phyloP scores from a whole-genome alignment of 1,140 invertebrate genomes.

The Cryptotermes secundus region DNA sequence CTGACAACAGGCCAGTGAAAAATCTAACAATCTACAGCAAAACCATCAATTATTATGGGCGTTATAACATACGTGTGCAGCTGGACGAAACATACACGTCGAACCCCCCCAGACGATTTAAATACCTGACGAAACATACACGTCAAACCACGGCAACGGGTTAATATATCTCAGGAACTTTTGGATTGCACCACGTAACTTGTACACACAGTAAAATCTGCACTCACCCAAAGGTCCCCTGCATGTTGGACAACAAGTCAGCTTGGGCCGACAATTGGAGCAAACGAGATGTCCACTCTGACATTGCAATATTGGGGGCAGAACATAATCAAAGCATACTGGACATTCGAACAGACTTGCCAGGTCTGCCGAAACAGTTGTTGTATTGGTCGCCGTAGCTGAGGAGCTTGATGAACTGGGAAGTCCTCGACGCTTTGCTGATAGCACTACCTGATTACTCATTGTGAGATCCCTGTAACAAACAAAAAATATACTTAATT shows the following conservation, averaged over 20 bases:
- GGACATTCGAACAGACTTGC: conserved; percentile 98
- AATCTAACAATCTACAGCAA: no score
- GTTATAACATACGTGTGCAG: no score
- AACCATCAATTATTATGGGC: no score
- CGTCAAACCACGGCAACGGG: no score
- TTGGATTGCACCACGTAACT: no score
- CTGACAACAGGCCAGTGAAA: no score
- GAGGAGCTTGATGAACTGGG: conserved; percentile 49
- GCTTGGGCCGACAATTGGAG: conserved; percentile 92
- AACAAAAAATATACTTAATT: neutral
- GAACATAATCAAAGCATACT: conserved; percentile 99
- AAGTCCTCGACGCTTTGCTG: conserved; percentile 40
- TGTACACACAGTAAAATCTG: neutral
- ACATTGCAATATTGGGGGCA: conserved; percentile 92
- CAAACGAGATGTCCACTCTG: conserved; percentile 89
- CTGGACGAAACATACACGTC: no score
- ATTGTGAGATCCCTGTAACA: conserved; percentile 13
- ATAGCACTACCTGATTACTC: conserved; percentile 26
- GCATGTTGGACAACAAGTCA: conserved; percentile 96
- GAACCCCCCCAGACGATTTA: no score
- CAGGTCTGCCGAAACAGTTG: conserved; percentile 76
- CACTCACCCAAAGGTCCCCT: conserved; percentile 80
- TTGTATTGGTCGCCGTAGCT: conserved; percentile 47
- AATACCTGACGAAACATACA: no score
- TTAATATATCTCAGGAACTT: no score